Evolutionary conservation across 2,888 invertebrate species (phyloP).

Genomic region (Theretra japonica): DNA sequence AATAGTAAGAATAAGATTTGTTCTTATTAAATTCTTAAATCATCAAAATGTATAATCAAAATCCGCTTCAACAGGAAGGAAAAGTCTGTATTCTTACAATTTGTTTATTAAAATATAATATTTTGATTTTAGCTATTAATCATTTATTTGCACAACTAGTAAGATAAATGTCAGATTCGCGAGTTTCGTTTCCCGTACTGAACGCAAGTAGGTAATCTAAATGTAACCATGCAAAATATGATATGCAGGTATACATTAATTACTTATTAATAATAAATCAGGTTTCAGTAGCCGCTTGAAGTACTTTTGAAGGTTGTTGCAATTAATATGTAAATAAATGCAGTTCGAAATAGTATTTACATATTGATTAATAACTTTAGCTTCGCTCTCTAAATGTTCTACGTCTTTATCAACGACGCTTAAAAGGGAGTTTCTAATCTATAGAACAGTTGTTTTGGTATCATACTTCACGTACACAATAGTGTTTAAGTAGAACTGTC

Average conservation of each 20-base stretch:
- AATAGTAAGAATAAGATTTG: no score
- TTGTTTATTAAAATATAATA: not conserved
- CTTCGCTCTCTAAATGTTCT: not conserved
- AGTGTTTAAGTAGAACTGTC: constrained; percentile 1
- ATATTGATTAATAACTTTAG: not conserved
- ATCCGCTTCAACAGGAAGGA: no score
- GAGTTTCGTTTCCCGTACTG: constrained; percentile 2
- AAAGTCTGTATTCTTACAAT: not conserved
- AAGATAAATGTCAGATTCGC: not conserved
- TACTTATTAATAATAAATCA: constrained; percentile 18
- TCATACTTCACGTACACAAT: not conserved
- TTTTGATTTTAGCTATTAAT: not conserved
- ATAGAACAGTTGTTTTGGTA: not conserved
- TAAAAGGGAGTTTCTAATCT: not conserved
- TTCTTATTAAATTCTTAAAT: not conserved
- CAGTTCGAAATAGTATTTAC: not conserved
- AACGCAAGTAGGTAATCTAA: constrained; percentile 2
- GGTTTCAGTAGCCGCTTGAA: not conserved
- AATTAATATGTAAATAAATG: constrained; percentile 1
- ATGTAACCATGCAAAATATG: constrained; percentile 18
- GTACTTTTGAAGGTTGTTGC: constrained; percentile 12
- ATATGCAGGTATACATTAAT: constrained; percentile 5
- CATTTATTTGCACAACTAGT: not conserved
- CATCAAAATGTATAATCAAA: not conserved
- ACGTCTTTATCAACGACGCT: not conserved